phyloP scores from a whole-genome alignment of 2,888 invertebrate species.

The Ectemnius continuus region DNA sequence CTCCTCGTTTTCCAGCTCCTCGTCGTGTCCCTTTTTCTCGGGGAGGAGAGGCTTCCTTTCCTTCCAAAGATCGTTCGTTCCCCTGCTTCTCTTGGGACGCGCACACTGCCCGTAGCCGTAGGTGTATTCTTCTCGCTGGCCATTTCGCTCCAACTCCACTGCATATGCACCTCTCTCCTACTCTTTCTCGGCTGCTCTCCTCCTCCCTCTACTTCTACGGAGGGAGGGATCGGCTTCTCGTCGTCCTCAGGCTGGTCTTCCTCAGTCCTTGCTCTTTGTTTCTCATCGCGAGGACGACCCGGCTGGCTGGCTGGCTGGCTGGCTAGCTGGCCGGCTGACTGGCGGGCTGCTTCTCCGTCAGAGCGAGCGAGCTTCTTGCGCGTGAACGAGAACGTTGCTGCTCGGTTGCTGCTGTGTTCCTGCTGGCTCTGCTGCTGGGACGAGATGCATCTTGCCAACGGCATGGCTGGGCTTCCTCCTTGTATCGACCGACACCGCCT shows the following conservation, averaged over 20 bases:
- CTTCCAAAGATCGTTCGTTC: conserved; percentile 1
- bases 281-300: background rate
- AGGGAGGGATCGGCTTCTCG: background rate
- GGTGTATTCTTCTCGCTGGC: conserved; percentile 5
- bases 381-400: conserved; percentile 1
- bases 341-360: background rate
- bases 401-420: too few species aligned
- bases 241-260: background rate
- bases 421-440: background rate
- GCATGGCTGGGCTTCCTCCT: background rate
- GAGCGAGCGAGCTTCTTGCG: conserved; percentile 8
- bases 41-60: background rate
- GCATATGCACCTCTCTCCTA: background rate
- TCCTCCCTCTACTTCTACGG: background rate
- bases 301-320: background rate
- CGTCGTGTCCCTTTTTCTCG: conserved; percentile 7
- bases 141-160: background rate
- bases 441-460: background rate
- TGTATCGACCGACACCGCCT: background rate
- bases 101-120: background rate
- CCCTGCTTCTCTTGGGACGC: background rate
- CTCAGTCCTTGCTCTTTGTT: conserved; percentile 9
- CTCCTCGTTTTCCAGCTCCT: conserved; percentile 10
- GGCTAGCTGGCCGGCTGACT: too few species aligned
- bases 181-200: conserved; percentile 1